phyloP scores from a whole-genome alignment of 1,140 invertebrate genomes.

The Rhyacophila brunnea region DNA sequence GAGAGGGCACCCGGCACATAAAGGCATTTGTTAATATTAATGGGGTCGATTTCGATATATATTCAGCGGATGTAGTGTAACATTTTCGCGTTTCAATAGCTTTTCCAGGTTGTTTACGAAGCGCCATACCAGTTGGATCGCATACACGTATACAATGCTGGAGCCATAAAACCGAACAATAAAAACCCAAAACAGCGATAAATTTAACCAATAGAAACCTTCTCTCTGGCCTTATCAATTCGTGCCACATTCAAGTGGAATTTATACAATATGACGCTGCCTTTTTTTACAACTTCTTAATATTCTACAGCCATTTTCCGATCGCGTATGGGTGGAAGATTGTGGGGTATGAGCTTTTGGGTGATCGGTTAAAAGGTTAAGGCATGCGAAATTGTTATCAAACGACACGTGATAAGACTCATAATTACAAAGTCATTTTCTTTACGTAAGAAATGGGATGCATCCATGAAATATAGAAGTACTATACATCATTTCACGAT shows the following conservation, averaged over 20 bases:
- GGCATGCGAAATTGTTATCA: no score
- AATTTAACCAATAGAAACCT: conserved; percentile 58
- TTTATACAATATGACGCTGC: conserved; percentile 50
- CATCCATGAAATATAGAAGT: no score
- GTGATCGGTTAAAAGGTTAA: no score
- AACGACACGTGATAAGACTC: no score
- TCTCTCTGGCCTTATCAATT: conserved; percentile 55
- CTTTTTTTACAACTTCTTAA: conserved; percentile 34
- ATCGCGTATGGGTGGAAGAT: conserved; percentile 6
- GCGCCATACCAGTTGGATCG: conserved; percentile 33
- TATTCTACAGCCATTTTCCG: conserved; percentile 30
- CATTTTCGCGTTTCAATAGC: conserved; percentile 31
- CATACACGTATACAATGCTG: conserved; percentile 48
- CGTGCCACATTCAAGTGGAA: conserved; percentile 49
- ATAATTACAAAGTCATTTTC: no score
- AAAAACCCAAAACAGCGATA: conserved; percentile 60
- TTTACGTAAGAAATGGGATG: no score
- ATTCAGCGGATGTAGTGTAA: conserved; percentile 28
- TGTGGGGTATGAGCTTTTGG: no score
- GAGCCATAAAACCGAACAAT: conserved; percentile 58
- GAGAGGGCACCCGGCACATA: conserved; percentile 9
- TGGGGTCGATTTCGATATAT: conserved; percentile 25
- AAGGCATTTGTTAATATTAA: conserved; percentile 31
- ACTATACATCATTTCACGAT: no score
- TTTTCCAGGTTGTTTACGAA: conserved; percentile 34